phyloP scores from a whole-genome alignment of 2,888 invertebrate species.

The Anorthoa munda region DNA sequence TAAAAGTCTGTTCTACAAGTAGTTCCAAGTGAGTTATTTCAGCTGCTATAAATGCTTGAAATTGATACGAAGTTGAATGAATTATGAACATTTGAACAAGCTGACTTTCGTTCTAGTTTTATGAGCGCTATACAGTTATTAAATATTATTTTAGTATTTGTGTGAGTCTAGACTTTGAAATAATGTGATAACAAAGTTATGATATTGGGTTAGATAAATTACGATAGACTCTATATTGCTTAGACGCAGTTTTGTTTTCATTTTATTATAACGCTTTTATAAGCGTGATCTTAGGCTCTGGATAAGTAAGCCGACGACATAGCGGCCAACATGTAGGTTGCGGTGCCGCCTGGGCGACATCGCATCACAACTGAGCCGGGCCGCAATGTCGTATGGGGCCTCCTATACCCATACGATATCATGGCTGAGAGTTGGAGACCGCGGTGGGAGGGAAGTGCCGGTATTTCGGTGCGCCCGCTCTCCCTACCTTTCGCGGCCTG shows the following conservation, averaged over 20 bases:
- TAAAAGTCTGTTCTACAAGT: not conserved
- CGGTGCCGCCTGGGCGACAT: no score
- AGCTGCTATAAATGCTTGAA: slow-evolving; percentile 20
- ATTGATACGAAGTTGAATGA: slow-evolving; percentile 23
- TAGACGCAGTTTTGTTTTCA: not conserved
- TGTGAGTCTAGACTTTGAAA: slow-evolving; percentile 6
- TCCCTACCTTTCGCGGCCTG: no score
- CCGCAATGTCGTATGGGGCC: no score
- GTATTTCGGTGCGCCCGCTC: no score
- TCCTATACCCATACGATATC: no score
- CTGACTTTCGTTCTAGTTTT: slow-evolving; percentile 27
- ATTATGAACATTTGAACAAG: slow-evolving; percentile 21
- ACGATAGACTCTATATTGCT: not conserved
- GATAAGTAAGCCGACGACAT: no score
- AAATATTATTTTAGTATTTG: slow-evolving; percentile 30
- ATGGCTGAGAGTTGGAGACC: no score
- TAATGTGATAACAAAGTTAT: not conserved
- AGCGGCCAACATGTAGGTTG: no score
- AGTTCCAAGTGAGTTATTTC: slow-evolving; percentile 22
- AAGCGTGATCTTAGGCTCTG: no score
- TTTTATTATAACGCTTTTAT: not conserved
- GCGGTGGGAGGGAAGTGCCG: no score
- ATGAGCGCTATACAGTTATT: not conserved
- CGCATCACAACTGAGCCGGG: no score
- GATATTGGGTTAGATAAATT: not conserved